phyloP scores from a whole-genome alignment of 1,140 invertebrate genomes.

The Anagrus nilaparvatae region DNA sequence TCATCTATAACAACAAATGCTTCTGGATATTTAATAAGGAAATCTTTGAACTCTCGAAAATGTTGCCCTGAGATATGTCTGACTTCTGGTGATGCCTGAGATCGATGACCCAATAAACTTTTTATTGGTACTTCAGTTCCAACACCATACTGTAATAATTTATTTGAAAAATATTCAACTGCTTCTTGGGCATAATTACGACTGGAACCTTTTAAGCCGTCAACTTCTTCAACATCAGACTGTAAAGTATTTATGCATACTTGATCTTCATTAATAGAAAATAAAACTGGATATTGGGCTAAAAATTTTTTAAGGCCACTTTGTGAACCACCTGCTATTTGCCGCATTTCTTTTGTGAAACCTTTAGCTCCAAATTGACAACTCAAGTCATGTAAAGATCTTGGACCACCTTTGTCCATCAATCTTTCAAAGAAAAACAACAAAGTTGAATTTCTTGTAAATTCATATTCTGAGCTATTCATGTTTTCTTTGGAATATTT shows the following conservation, averaged over 20 bases:
- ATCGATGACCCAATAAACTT: constrained; percentile 83
- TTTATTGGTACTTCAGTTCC: constrained; percentile 88
- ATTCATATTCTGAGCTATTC: constrained; percentile 89
- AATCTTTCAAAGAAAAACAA: constrained; percentile 93
- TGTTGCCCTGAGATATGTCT: constrained; percentile 90
- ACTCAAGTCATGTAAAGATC: constrained; percentile 89
- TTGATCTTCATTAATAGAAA: constrained; percentile 83
- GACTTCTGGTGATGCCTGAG: constrained; percentile 89
- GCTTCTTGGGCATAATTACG: constrained; percentile 86
- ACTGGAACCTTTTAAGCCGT: constrained; percentile 38
- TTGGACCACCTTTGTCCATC: constrained; percentile 84
- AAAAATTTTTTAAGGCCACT: constrained; percentile 88
- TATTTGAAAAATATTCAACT: constrained; percentile 87
- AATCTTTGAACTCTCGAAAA: constrained; percentile 88
- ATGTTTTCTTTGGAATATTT: no score
- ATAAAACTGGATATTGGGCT: constrained; percentile 82
- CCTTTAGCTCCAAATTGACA: constrained; percentile 95
- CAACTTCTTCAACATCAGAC: constrained; percentile 40
- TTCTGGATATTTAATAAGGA: constrained; percentile 74
- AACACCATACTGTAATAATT: constrained; percentile 79
- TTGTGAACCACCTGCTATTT: constrained; percentile 89
- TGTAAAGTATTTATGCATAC: constrained; percentile 78
- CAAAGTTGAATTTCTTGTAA: constrained; percentile 85
- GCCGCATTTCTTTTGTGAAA: constrained; percentile 90
- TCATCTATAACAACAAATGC: constrained; percentile 84